Percentiles rank a stretch among this genome's conserved stretches.
Evolutionary conservation across 2,888 invertebrate species (phyloP).

Genomic region (Lepidochrysops patricia): DNA sequence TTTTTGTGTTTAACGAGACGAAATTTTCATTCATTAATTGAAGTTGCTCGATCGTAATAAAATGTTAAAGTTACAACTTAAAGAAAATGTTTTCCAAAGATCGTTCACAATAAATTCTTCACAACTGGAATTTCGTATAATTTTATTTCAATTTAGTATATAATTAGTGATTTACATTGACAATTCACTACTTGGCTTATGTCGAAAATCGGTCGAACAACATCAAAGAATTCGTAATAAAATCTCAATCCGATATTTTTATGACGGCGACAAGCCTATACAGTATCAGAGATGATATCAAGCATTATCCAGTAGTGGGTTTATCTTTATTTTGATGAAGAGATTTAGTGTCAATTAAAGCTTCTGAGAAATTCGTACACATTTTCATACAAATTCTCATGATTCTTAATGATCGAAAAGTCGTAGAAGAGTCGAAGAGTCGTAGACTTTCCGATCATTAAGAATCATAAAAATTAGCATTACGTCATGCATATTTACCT

Average conservation of each 20-base stretch:
- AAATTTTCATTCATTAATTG: background rate
- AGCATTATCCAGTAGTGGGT: background rate
- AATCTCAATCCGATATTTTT: background rate
- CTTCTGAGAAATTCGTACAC: background rate
- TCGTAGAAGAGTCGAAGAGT: no score
- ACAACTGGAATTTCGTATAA: background rate
- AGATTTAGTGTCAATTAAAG: background rate
- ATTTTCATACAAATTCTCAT: background rate
- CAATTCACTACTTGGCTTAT: background rate
- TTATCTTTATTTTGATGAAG: background rate
- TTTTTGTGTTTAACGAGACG: no score
- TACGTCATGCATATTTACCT: no score
- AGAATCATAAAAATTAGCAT: background rate
- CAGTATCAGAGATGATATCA: background rate
- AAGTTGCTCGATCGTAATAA: background rate
- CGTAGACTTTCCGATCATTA: no score
- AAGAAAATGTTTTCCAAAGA: background rate
- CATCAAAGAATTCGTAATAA: background rate
- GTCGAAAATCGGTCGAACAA: background rate
- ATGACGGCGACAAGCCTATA: background rate
- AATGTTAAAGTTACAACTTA: background rate
- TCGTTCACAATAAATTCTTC: background rate
- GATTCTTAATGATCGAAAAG: no score
- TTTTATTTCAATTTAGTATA: background rate
- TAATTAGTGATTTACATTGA: conserved; percentile 1